Evolutionary conservation across 2,113 vertebrate genomes (phyloP), one percentile per base, ranked within the genome.

Genomic region (Gopherus evgoodei): DNA sequence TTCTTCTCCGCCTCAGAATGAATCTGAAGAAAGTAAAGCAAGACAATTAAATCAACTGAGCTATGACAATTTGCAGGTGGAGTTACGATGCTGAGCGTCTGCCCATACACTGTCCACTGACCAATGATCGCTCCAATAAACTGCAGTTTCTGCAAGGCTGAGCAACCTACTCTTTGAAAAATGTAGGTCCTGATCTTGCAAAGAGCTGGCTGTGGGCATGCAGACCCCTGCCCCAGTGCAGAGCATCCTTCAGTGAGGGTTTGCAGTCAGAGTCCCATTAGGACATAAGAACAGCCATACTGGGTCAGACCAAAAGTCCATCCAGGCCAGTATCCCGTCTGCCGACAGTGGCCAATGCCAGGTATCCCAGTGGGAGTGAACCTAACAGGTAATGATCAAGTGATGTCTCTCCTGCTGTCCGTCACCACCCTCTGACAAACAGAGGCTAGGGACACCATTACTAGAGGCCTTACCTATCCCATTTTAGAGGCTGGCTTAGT

Each of bases 71-170:
- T 76, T 69, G 65, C 1, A 0, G 81, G 52, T 92, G 3, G 0
- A 49, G 21, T 7, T 79, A 24, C 25, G 31, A 8, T 95, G 81
- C n/a, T 52, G 35, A 49, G n/a, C 42, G 59, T 93, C 83, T 89
- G 24, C 19, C 47, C 2, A 0, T 89, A 21, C 0, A 0, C 76
- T 91, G n/a, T 29, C 80, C 3, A 0, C 50, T 85, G 78, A 62
- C 59, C 59, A 35, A 35, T 13, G 13, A 72, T 19, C 2, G 4
- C 65, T 72, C 19, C 65, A 72, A 22, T 38, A 19, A 72, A 22
- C 35, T 19, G 1, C 0, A 1, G 4, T 2, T 65, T 93, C 38
- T 10, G 6, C 72, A 83, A 50, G 25, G 8, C 82, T 93, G 17
- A 54, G 24, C n/a, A 44, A 22, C 44, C 79, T 78, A 31, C 80